A percentile compares a stretch with the other conserved stretches of the same genome.
Conservation (phyloP, 2,888 invertebrate genomes). For the Rhagonycha fulva region DNA sequence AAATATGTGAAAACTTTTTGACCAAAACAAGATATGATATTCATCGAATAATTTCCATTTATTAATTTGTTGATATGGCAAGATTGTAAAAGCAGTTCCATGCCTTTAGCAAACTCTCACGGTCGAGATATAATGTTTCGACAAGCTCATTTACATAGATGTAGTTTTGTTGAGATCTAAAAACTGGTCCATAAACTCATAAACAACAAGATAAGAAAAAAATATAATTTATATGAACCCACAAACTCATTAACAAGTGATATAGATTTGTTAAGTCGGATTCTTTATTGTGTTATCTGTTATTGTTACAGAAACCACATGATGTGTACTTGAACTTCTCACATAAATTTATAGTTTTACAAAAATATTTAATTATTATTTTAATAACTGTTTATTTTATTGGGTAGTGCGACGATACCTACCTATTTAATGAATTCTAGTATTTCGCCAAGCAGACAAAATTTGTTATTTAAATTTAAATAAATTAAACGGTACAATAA, state of each 20-base stretch:
- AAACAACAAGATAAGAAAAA: neutral
- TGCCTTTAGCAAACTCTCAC: slow-evolving; percentile 13
- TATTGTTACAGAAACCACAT: neutral
- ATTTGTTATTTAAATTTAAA: neutral
- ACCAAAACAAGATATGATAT: neutral
- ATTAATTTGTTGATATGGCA: neutral
- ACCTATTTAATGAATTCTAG: neutral
- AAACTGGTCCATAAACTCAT: neutral
- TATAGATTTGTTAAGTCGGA: neutral
- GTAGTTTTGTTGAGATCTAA: neutral
- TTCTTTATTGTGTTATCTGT: neutral
- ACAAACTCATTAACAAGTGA: neutral
- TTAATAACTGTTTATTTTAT: neutral
- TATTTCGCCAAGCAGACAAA: neutral
- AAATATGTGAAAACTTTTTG: too few relatives aligned
- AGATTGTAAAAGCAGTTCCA: neutral
- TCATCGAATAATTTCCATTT: neutral
- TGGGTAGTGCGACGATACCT: neutral
- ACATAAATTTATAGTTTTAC: neutral
- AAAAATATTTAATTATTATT: neutral
- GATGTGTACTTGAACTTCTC: neutral
- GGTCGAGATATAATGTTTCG: neutral
- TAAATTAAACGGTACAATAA: neutral
- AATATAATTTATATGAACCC: neutral
- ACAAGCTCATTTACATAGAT: slow-evolving; percentile 2